Base-by-base conservation (phyloP, 2,888 invertebrate genomes). In the Drosophila tripunctata region DNA sequence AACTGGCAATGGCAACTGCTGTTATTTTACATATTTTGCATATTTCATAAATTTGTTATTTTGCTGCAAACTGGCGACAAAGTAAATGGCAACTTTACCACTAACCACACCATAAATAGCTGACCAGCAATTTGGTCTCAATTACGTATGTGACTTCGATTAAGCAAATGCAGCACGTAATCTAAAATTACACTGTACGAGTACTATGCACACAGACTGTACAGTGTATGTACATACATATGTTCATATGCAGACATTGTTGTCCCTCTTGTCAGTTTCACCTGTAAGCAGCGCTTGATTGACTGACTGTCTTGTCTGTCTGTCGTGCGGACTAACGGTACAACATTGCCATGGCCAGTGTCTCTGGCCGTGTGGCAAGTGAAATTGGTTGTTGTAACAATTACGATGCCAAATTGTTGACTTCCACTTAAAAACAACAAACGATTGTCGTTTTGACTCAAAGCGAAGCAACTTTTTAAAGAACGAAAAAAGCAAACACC, bases 91-190 rank as follows among this genome's bases (percentile, higher is more conserved):
- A 55, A 50, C 24, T 47, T 22, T 22, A 17, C 41, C 47, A 57
- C 67, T 58, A 67, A 66, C 66, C 86, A 67, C 62, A 54, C 51
- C 36, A 57, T 72, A 67, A 64, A 74, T 44, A 14, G 30, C 57
- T 24, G 48, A 45, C 43, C 55, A 50, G 57, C 69, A 84, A 80
- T 77, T 80, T 77, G 38, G 44, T 64, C 47, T 35, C 85, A 82
- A 80, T 85, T 85, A 82, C 67, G 30, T 40, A 30, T 50, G 65
- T 47, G 57, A 43, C 14, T 60, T 68, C 44, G 70, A 74, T 81
- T 84, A 67, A 54, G 57, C 67, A 80, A 84, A 68, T 87, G 62
- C 67, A 35, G 87, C 81, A 81, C 81, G 81, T 81, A 87, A 84
- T 87, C 87, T 61, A 77, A 84, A 71, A 80, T 58, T 44, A 50